phyloP scores from a whole-genome alignment of 2,888 invertebrate genomes.

The Neelides folsomi region DNA sequence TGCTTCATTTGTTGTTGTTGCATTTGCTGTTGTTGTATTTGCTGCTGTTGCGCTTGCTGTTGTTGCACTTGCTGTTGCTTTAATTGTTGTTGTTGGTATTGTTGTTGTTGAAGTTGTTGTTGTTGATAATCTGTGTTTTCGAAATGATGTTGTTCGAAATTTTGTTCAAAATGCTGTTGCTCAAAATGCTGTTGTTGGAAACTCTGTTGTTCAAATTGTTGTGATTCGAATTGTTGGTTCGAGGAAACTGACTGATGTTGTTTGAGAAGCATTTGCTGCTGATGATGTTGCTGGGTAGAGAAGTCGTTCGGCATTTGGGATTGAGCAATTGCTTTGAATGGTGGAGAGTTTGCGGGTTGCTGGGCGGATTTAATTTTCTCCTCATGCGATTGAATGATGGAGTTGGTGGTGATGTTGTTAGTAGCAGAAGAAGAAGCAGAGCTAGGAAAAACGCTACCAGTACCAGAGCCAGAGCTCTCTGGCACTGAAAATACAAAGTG shows the following conservation, averaged over 20 bases:
- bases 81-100: constrained; percentile 11
- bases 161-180: not conserved
- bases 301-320: constrained; percentile 12
- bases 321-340: not conserved
- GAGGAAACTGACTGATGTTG: constrained; percentile 8
- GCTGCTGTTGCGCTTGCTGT: constrained; percentile 9
- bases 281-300: not conserved
- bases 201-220: constrained; percentile 1
- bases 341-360: constrained; percentile 10
- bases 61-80: constrained; percentile 9
- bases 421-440: constrained; percentile 7
- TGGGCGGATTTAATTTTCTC: constrained; percentile 5
- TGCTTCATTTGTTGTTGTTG: constrained; percentile 11
- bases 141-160: not conserved
- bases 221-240: constrained; percentile 21
- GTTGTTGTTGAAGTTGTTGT: constrained; percentile 10
- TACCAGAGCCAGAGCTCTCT: constrained; percentile 27
- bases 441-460: constrained; percentile 31
- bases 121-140: constrained; percentile 6
- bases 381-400: constrained; percentile 1
- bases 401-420: constrained; percentile 10
- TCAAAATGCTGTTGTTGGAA: constrained; percentile 1
- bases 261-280: constrained; percentile 2
- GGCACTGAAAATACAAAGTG: constrained; percentile 22
- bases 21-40: constrained; percentile 12